Evolutionary conservation across 2,113 vertebrate genomes (phyloP).

Genomic region (Callopanchax toddi): DNA sequence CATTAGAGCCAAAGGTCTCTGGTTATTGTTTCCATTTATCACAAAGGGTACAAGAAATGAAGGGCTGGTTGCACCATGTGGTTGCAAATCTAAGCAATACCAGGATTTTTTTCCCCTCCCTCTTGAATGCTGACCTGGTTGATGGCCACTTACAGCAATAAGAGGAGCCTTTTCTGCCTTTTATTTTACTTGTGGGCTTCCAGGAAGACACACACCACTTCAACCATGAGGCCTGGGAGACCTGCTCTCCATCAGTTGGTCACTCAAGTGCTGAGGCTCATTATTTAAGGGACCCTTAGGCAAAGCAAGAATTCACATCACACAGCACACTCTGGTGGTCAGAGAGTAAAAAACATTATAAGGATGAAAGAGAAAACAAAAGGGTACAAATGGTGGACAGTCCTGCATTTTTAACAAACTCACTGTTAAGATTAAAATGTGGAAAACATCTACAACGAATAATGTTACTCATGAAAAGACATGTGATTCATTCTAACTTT

Average conservation of each 20-base stretch:
- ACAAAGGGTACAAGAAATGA: slow-evolving; percentile 31
- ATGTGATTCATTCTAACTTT: no score
- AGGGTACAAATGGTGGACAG: no score
- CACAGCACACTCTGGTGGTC: slow-evolving; percentile 67
- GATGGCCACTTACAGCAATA: background rate
- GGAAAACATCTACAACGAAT: no score
- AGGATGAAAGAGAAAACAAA: background rate
- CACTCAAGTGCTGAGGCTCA: slow-evolving; percentile 20
- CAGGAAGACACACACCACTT: slow-evolving; percentile 3
- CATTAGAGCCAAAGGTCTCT: slow-evolving; percentile 40
- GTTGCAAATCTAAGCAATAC: slow-evolving; percentile 14
- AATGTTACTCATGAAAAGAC: no score
- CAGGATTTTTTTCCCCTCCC: slow-evolving; percentile 3
- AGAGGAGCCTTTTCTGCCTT: slow-evolving; percentile 4
- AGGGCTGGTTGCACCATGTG: slow-evolving; percentile 11
- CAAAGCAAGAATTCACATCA: slow-evolving; percentile 41
- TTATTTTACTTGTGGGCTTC: slow-evolving; percentile 4
- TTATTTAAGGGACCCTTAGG: slow-evolving; percentile 19
- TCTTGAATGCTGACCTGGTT: slow-evolving; percentile 8
- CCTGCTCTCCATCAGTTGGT: slow-evolving; percentile 20
- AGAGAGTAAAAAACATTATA: slow-evolving; percentile 5
- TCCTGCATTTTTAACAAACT: no score
- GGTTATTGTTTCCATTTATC: slow-evolving; percentile 63
- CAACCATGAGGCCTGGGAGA: background rate
- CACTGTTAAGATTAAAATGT: no score